Conservation (phyloP, 2,888 invertebrate genomes). For the Acleris literana region DNA sequence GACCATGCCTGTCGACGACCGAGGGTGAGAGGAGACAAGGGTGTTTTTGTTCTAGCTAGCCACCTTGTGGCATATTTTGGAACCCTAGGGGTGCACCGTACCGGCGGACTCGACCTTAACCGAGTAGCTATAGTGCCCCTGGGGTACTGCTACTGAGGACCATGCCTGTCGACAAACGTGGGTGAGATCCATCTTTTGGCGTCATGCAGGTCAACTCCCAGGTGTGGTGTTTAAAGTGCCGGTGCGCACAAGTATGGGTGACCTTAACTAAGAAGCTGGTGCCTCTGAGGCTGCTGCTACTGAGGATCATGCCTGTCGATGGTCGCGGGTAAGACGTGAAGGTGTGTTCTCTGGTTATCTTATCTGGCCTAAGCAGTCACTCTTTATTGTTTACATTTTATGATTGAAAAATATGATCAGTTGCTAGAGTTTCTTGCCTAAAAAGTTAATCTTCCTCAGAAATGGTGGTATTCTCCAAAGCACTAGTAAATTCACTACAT, state of each 20-base stretch:
- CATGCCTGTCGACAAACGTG: constrained; percentile 7
- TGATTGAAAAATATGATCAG: too few species aligned
- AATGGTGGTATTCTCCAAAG: too few species aligned
- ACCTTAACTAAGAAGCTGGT: constrained; percentile 35
- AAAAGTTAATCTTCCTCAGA: too few species aligned
- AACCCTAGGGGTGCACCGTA: constrained; percentile 44
- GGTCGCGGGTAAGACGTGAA: constrained; percentile 12
- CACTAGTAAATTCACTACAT: too few species aligned
- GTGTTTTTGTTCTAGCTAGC: too few species aligned
- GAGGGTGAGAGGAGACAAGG: constrained; percentile 23
- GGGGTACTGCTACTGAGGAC: constrained; percentile 33
- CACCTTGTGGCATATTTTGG: constrained; percentile 43
- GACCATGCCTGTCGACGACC: constrained; percentile 5
- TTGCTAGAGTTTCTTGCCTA: too few species aligned
- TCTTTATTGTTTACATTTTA: too few species aligned
- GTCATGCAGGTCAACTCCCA: constrained; percentile 49
- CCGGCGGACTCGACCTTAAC: constrained; percentile 42
- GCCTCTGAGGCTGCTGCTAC: constrained; percentile 27
- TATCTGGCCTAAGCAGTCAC: too few species aligned
- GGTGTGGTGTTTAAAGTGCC: constrained; percentile 38
- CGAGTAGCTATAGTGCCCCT: constrained; percentile 28
- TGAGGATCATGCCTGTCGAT: constrained; percentile 21
- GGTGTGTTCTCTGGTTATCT: too few species aligned
- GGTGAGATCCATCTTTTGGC: constrained; percentile 8
- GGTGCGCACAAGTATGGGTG: constrained; percentile 46